phyloP scores from a whole-genome alignment of 2,888 invertebrate species.

The Drosophila atripex region DNA sequence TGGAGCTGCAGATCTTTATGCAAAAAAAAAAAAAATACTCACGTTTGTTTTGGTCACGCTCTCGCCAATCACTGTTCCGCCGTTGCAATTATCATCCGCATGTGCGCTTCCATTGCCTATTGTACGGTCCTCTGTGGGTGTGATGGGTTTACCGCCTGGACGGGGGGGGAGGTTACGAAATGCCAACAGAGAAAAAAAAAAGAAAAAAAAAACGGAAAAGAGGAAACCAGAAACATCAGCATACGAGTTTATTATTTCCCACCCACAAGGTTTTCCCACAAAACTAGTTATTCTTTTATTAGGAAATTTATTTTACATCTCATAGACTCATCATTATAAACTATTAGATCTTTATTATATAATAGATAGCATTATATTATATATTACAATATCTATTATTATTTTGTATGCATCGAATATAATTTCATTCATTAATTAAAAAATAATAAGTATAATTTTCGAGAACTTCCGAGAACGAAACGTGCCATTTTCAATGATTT shows the following conservation, averaged over 20 bases:
- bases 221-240: conserved; percentile 1
- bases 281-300: not conserved
- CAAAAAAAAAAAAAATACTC: too few relatives aligned
- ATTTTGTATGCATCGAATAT: too few relatives aligned
- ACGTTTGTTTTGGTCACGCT: conserved; percentile 83
- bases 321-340: too few relatives aligned
- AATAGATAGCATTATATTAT: too few relatives aligned
- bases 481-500: too few relatives aligned
- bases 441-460: too few relatives aligned
- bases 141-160: conserved; percentile 84
- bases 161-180: not conserved
- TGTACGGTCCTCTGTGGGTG: conserved; percentile 83
- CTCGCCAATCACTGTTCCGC: conserved; percentile 68
- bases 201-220: not conserved
- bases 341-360: too few relatives aligned
- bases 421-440: too few relatives aligned
- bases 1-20: too few relatives aligned
- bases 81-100: conserved; percentile 80
- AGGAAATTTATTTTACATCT: too few relatives aligned
- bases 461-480: too few relatives aligned
- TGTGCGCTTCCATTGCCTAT: conserved; percentile 83
- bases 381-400: too few relatives aligned
- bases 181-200: not conserved
- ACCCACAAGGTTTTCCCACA: not conserved
- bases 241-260: not conserved